Base-by-base conservation (phyloP, 2,113 vertebrate genomes). In the Apus apus region DNA sequence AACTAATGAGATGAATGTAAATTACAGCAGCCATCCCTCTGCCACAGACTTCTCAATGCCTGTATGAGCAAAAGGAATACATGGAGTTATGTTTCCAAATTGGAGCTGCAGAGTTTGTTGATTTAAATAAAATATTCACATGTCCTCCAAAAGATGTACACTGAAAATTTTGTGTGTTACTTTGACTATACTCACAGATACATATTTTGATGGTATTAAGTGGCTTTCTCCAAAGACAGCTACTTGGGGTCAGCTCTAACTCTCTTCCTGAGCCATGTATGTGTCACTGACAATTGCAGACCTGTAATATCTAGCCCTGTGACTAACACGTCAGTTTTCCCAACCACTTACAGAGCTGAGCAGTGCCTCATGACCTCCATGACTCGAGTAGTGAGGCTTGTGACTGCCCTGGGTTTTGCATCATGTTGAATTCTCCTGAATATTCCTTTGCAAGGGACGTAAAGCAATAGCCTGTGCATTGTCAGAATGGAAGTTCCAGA, bases 1-100 rank as follows among this genome's bases (percentile, higher is more conserved):
- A 85, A 85, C 87, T 90, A 93, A 94, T 66, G 90, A 94, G 87
- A 85, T 48, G 46, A 95, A 95, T 88, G 87, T 87, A 93, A 85
- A 91, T 91, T 87, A n/a, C 23, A 83, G 85, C 34, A 83, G 45
- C 36, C 56, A 15, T 60, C 92, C 30, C 30, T 87, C 83, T 78
- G 18, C 48, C 16, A 30, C 43, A 74, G 25, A 26, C 6, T 73
- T 77, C 67, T 48, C 54, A 27, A 7, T 64, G 46, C 7, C 66
- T 46, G 9, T 17, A 27, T 29, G 9, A 29, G 18, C 25, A 88
- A 50, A 82, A 65, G 57, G 34, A 6, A 14, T 64, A 51, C 1
- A 4, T 36, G 40, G 38, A 89, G 21, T 29, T 51, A 50, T 2
- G 5, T 67, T 85, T 82, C 45, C 78, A 81, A 60, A 57, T 3